These are phyloP conservation scores for Megaceryle maxima DNA, from an alignment of 2,113 vertebrate species.

Conservation along the genomic window DNA sequence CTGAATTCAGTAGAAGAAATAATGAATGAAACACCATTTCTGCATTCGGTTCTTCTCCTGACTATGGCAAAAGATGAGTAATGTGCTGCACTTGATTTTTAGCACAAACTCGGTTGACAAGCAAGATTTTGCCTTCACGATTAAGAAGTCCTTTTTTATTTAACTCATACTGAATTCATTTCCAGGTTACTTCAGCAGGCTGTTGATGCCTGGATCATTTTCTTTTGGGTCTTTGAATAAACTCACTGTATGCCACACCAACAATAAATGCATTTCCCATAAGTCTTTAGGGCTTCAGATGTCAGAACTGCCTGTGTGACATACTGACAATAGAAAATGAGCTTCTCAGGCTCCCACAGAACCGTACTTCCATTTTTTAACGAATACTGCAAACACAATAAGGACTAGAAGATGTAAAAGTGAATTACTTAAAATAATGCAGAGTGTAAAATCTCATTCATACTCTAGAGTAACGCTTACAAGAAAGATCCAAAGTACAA, in stretches of 20 bases:
- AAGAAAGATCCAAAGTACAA: not conserved
- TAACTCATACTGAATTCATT: not conserved
- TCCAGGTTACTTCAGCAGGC: not conserved
- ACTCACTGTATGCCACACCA: not conserved
- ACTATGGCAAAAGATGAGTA: slow-evolving; percentile 14
- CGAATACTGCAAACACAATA: not conserved
- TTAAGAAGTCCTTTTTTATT: not conserved
- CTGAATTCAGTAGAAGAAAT: not conserved
- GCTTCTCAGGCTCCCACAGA: not conserved
- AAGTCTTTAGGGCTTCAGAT: not conserved
- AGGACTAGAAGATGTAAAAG: not conserved
- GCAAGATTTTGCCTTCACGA: not conserved
- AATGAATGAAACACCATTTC: slow-evolving; percentile 4
- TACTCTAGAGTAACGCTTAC: not conserved
- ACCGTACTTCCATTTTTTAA: not conserved
- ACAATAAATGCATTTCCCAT: not conserved
- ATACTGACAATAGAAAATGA: not conserved
- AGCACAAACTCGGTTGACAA: not conserved
- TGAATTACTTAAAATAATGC: not conserved
- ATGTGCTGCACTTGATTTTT: not conserved
- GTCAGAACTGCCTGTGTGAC: not conserved
- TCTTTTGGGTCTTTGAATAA: not conserved
- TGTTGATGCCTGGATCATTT: not conserved
- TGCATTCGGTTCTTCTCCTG: not conserved
- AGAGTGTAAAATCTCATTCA: not conserved